phyloP scores from a whole-genome alignment of 2,113 vertebrate species.

The Labrus mixtus region DNA sequence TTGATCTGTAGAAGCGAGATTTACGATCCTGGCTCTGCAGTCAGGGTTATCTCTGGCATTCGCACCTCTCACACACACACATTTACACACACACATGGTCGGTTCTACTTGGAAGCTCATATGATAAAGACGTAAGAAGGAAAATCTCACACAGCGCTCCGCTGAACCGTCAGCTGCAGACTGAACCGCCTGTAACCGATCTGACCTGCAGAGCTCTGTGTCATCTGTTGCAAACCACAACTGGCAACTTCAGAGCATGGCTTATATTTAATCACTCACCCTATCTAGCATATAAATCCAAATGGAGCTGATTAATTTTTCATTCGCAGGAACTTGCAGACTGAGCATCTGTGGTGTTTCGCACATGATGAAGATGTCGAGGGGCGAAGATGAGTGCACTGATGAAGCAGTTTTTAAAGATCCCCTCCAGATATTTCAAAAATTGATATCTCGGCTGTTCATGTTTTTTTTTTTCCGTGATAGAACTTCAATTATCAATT shows the following conservation, averaged over 20 bases:
- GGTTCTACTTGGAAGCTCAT: constrained; percentile 9
- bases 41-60: constrained; percentile 50
- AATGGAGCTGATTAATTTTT: constrained; percentile 13
- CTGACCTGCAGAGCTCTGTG: constrained; percentile 25
- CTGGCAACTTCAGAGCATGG: neutral
- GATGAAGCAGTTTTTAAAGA: no score
- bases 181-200: constrained; percentile 38
- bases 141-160: constrained; percentile 16
- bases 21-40: constrained; percentile 46
- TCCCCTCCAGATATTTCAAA: no score
- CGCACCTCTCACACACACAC: constrained; percentile 28
- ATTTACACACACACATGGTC: neutral
- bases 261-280: constrained; percentile 39
- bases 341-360: neutral
- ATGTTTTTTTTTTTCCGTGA: no score
- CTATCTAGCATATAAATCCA: constrained; percentile 16
- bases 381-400: no score
- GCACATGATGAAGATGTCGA: neutral
- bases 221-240: constrained; percentile 23
- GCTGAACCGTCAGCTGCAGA: constrained; percentile 15
- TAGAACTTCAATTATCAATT: neutral
- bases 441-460: no score
- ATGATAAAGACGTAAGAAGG: constrained; percentile 27
- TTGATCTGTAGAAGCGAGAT: constrained; percentile 39
- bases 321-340: neutral